phyloP scores from a whole-genome alignment of 2,797 vertebrate species.

The Mastacembelus armatus region DNA sequence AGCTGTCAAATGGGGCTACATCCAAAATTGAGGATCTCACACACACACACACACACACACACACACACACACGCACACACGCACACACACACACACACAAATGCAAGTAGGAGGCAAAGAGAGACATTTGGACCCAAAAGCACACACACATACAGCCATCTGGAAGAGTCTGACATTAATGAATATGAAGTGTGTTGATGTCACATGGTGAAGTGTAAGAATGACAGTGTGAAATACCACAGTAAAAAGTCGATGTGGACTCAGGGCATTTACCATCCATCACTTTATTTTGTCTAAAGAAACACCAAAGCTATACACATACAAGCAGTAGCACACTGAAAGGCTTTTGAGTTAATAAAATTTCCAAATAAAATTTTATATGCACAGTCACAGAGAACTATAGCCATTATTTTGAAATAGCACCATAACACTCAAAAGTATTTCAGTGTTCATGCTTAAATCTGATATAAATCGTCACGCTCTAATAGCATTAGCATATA shows the following conservation, averaged over 20 bases:
- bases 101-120: not conserved
- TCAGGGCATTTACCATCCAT: conserved; percentile 49
- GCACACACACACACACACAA: not conserved
- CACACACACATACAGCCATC: not conserved
- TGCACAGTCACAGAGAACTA: not conserved
- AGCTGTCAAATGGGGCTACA: conserved; percentile 35
- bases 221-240: conserved; percentile 55
- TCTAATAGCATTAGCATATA: no score
- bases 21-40: not conserved
- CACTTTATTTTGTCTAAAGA: conserved; percentile 23
- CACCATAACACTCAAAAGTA: no score
- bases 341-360: not conserved
- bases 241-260: conserved; percentile 59
- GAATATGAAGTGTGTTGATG: conserved; percentile 45
- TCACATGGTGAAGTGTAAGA: conserved; percentile 36
- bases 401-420: not conserved
- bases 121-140: conserved; percentile 5
- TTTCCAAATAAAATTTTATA: not conserved
- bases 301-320: not conserved
- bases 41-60: not conserved
- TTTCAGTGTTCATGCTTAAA: no score
- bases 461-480: not conserved
- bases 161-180: conserved; percentile 23
- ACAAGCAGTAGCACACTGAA: not conserved
- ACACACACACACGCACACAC: not conserved